Evolutionary conservation across 2,113 vertebrate species (phyloP).

Genomic region (Myotis yumanensis): DNA sequence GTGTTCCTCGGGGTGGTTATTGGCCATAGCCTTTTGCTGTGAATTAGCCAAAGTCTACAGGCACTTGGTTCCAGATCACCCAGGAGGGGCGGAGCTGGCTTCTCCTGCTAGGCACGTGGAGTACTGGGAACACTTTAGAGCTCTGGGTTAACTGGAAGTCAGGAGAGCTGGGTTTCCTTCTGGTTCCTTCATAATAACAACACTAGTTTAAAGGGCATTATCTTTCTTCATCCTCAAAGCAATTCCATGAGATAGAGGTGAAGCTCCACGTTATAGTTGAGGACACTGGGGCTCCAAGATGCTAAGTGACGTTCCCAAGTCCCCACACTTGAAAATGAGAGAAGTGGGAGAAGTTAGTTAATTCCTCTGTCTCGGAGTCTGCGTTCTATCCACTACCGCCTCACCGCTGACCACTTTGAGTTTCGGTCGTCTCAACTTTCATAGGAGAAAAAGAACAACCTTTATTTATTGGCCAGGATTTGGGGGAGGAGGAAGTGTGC

Average conservation of each 20-base stretch:
- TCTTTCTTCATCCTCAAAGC: background rate
- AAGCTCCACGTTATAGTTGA: background rate
- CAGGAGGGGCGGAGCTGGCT: background rate
- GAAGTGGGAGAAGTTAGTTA: background rate
- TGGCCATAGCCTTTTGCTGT: background rate
- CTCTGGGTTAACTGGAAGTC: background rate
- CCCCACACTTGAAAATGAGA: background rate
- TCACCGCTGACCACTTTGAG: background rate
- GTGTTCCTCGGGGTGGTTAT: background rate
- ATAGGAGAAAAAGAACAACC: background rate
- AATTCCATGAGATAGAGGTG: background rate
- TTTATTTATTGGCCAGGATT: background rate
- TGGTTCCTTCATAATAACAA: background rate
- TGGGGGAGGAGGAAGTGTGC: background rate
- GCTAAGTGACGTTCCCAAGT: background rate
- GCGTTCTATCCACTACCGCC: background rate
- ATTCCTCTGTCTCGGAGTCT: background rate
- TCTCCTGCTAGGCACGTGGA: too few relatives aligned
- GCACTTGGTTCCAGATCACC: background rate
- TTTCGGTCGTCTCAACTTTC: background rate
- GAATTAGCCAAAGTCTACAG: background rate
- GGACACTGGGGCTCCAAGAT: background rate
- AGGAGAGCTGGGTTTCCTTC: background rate
- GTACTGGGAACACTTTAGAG: background rate
- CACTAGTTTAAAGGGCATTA: background rate